phyloP scores from a whole-genome alignment of 2,797 vertebrate species.

The Platalea minor region DNA sequence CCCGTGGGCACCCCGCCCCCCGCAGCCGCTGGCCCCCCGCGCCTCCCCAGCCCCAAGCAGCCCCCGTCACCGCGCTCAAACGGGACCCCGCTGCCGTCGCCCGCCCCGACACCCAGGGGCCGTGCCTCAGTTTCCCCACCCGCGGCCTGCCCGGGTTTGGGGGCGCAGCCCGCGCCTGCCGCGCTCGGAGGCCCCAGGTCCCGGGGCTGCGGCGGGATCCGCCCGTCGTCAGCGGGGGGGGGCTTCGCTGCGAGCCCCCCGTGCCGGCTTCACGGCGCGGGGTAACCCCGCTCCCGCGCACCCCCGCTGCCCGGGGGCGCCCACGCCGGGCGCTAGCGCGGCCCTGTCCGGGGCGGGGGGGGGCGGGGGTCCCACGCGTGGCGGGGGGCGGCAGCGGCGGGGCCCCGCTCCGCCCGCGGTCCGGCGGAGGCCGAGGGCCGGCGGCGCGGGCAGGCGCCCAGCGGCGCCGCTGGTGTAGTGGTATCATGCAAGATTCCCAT shows the following conservation, averaged over 20 bases:
- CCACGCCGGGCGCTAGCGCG: rapidly evolving
- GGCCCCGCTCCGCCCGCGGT: too few species aligned
- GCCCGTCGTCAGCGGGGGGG: not conserved
- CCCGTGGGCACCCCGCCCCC: rapidly evolving
- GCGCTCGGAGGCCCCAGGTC: rapidly evolving
- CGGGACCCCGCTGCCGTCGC: too few species aligned
- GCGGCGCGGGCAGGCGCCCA: too few species aligned
- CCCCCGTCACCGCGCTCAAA: not conserved
- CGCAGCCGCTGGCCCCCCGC: rapidly evolving
- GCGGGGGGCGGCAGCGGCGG: too few species aligned
- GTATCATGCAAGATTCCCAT: constrained; percentile 99
- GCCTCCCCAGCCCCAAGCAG: rapidly evolving
- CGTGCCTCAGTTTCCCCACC: not conserved
- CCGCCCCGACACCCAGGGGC: too few species aligned
- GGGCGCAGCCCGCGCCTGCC: too few species aligned
- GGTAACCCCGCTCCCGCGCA: not conserved
- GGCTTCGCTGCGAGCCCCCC: not conserved
- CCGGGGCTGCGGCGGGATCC: not conserved
- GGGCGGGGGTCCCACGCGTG: too few species aligned
- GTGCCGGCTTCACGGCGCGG: not conserved
- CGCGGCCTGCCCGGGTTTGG: too few species aligned
- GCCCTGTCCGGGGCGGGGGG: too few species aligned
- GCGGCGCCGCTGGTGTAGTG: constrained; percentile 33
- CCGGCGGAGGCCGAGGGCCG: too few species aligned
- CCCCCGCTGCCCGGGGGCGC: rapidly evolving